These are phyloP conservation scores for Lasaia peninsularis DNA, from an alignment of 1,140 invertebrate genomes.

Conservation along the genomic window DNA sequence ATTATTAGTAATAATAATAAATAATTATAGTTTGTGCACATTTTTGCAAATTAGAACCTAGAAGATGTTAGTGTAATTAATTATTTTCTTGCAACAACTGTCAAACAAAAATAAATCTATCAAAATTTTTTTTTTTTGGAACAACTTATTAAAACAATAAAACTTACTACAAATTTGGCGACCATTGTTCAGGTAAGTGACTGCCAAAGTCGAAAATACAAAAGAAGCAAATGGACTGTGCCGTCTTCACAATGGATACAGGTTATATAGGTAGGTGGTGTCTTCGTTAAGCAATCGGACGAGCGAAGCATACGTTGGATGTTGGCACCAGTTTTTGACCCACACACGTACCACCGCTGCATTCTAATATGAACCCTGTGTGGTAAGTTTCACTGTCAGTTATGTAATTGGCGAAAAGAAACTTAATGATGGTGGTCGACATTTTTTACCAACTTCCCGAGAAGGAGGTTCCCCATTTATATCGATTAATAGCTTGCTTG, in stretches of 20 bases:
- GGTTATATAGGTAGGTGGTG: slow-evolving; percentile 57
- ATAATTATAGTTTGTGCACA: no score
- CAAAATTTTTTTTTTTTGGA: no score
- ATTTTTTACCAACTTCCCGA: neutral
- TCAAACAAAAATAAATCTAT: no score
- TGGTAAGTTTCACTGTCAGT: slow-evolving; percentile 58
- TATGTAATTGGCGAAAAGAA: slow-evolving; percentile 57
- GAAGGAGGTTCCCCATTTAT: no score
- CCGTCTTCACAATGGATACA: slow-evolving; percentile 42
- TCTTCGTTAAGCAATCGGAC: slow-evolving; percentile 57
- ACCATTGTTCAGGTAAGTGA: slow-evolving; percentile 77
- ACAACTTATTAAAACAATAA: no score
- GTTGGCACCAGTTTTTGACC: slow-evolving; percentile 60
- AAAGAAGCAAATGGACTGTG: slow-evolving; percentile 58
- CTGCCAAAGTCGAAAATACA: slow-evolving; percentile 53
- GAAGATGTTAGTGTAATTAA: no score
- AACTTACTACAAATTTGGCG: slow-evolving; percentile 79
- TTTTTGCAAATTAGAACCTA: no score
- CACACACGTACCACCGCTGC: slow-evolving; percentile 48
- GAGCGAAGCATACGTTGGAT: slow-evolving; percentile 38
- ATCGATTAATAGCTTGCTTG: no score
- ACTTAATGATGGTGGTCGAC: slow-evolving; percentile 14
- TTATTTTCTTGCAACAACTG: no score
- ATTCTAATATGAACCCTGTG: slow-evolving; percentile 67
- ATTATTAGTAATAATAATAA: no score